Evolutionary conservation across 30 jellyfish, hydroid and myxozoan genomes (phyloP).

Genomic region (Cassiopea xamachana): DNA sequence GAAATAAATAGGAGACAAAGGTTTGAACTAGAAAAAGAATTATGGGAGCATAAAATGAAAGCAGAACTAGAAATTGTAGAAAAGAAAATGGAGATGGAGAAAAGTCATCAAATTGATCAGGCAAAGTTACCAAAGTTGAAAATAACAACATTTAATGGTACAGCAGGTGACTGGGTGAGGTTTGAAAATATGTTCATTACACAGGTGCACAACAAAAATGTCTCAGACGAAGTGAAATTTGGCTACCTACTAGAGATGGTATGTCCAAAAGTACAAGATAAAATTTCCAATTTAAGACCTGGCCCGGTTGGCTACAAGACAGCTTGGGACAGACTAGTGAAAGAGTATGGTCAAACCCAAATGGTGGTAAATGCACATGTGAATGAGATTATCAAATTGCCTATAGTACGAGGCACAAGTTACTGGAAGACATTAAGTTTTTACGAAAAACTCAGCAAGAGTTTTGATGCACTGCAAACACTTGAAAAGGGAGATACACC

Average conservation of each 20-base stretch:
- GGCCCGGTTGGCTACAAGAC: constrained; percentile 63
- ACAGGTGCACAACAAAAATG: constrained; percentile 51
- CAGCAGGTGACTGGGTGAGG: constrained; percentile 65
- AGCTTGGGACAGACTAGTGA: constrained; percentile 59
- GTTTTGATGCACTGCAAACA: constrained; percentile 60
- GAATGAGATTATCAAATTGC: constrained; percentile 42
- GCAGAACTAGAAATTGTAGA: constrained; percentile 72
- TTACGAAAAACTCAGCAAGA: constrained; percentile 51
- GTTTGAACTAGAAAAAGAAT: constrained; percentile 46
- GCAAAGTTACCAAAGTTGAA: constrained; percentile 65
- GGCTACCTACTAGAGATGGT: constrained; percentile 64
- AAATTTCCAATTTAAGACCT: constrained; percentile 36
- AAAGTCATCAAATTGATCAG: constrained; percentile 61
- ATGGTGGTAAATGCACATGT: constrained; percentile 57
- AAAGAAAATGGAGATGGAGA: constrained; percentile 58
- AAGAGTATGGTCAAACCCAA: constrained; percentile 62
- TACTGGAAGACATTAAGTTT: constrained; percentile 34
- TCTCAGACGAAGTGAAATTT: constrained; percentile 57
- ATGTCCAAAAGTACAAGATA: constrained; percentile 36
- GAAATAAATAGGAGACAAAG: constrained; percentile 56
- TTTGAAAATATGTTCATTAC: constrained; percentile 62
- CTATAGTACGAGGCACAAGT: constrained; percentile 47
- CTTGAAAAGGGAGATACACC: constrained; percentile 34
- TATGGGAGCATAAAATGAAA: constrained; percentile 59
- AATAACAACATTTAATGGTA: constrained; percentile 60